A percentile compares a stretch with the other conserved stretches of the same genome.
Conservation (phyloP, 2,797 vertebrate genomes). For the Paratrypauchen microcephalus region DNA sequence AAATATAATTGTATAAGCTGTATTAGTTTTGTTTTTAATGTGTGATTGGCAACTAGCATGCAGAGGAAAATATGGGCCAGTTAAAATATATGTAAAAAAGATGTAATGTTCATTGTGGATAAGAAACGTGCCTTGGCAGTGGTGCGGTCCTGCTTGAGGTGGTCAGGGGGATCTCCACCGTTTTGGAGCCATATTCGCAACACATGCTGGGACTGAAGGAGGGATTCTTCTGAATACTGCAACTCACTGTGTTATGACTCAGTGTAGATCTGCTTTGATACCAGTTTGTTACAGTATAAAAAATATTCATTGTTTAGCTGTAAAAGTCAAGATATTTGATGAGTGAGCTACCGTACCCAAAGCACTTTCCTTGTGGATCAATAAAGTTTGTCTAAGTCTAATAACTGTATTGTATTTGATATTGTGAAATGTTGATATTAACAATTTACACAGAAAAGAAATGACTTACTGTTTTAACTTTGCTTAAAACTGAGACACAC, state of each 20-base stretch:
- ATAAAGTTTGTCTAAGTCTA: no score
- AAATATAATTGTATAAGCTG: neutral
- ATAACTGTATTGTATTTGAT: no score
- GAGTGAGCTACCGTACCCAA: no score
- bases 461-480: no score
- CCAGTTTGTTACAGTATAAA: no score
- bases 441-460: no score
- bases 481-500: no score
- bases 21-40: neutral
- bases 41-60: neutral
- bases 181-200: constrained; percentile 67
- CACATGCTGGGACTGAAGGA: constrained; percentile 64
- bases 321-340: no score
- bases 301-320: no score
- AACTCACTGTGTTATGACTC: neutral
- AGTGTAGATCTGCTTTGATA: neutral
- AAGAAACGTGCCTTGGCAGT: constrained; percentile 43
- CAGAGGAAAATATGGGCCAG: constrained; percentile 9
- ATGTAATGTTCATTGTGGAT: neutral
- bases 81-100: constrained; percentile 41
- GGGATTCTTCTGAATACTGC: constrained; percentile 35
- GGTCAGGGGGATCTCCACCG: constrained; percentile 54
- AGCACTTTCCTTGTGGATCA: no score
- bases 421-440: no score
- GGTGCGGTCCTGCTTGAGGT: constrained; percentile 34